Evolutionary conservation across 2,113 vertebrate genomes (phyloP).

Genomic region (Onychorhynchus coronatus): DNA sequence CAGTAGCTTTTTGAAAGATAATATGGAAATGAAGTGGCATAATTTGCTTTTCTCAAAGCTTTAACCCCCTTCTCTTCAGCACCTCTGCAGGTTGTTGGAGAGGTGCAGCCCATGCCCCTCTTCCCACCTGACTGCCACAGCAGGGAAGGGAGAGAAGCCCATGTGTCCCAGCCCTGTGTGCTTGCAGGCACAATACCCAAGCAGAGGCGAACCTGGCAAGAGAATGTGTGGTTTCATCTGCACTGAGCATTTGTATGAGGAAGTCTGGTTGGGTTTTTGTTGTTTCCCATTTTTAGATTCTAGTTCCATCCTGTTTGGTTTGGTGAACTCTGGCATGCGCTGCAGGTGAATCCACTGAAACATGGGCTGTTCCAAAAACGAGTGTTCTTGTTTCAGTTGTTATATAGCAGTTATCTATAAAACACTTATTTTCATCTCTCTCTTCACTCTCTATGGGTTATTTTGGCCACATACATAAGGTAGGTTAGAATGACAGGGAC

Average conservation of each 20-base stretch:
- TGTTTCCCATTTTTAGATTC: background rate
- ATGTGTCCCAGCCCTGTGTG: background rate
- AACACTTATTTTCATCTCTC: background rate
- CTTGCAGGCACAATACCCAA: background rate
- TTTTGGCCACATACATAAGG: background rate
- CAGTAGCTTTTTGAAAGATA: background rate
- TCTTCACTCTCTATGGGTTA: background rate
- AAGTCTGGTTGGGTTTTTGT: background rate
- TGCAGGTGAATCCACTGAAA: background rate
- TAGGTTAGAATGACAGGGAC: background rate
- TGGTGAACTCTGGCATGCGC: background rate
- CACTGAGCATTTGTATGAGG: background rate
- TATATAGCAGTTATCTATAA: background rate
- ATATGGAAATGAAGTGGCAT: background rate
- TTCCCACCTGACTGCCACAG: background rate
- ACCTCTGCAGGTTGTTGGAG: background rate
- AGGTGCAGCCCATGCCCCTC: background rate
- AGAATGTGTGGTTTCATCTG: background rate
- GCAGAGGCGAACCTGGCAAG: background rate
- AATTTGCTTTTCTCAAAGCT: background rate
- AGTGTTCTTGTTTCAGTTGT: background rate
- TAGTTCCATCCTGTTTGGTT: background rate
- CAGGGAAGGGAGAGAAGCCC: background rate
- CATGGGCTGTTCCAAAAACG: background rate
- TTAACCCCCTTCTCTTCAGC: background rate